Evolutionary conservation across 2,797 vertebrate species (phyloP).

Genomic region (Poecilia picta): DNA sequence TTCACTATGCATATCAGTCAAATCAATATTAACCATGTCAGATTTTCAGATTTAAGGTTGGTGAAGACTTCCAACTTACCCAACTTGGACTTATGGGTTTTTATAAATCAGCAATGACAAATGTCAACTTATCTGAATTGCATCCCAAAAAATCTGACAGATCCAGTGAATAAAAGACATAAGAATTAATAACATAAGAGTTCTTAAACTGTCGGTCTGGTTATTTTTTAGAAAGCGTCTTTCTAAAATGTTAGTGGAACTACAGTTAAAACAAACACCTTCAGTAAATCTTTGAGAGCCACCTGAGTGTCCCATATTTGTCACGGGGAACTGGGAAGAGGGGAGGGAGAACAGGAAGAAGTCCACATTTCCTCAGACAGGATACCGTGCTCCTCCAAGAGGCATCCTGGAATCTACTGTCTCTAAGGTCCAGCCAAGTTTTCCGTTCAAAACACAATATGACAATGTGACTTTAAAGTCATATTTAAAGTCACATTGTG

Average conservation of each 20-base stretch:
- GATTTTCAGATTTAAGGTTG: not conserved
- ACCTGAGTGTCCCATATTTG: not conserved
- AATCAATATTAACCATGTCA: not conserved
- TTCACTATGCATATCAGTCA: not conserved
- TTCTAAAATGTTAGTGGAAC: not conserved
- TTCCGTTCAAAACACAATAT: not conserved
- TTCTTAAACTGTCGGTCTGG: not conserved
- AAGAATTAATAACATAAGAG: not conserved
- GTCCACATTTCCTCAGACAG: conserved; percentile 7
- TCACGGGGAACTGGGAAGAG: not conserved
- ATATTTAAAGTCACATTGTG: too few species aligned
- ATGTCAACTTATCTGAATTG: not conserved
- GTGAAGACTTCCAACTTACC: not conserved
- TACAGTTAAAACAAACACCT: not conserved
- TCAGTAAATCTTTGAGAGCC: not conserved
- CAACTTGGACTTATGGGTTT: not conserved
- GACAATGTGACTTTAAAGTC: too few species aligned
- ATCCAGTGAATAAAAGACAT: not conserved
- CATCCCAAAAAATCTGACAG: not conserved
- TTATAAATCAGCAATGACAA: not conserved
- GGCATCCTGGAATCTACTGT: conserved; percentile 3
- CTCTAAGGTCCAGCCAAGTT: not conserved
- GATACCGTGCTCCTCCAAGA: not conserved
- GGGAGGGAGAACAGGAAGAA: not conserved
- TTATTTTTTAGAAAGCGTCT: not conserved